These are phyloP conservation scores for Furcula furcula DNA, from an alignment of 2,888 invertebrate genomes.

Conservation along the genomic window DNA sequence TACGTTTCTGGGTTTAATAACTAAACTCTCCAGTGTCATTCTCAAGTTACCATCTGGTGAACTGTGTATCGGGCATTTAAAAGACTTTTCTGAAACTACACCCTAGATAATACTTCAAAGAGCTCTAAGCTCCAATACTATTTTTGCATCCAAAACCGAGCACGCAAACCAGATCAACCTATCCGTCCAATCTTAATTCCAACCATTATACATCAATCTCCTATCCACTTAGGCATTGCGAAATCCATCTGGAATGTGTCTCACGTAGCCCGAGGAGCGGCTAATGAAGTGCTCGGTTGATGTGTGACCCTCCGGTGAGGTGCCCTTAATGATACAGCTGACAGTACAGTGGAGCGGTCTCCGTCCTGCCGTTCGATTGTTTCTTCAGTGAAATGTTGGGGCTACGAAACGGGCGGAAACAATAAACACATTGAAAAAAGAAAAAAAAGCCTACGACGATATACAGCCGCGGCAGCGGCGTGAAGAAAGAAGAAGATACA, in stretches of 20 bases:
- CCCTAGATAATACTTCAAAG: no score
- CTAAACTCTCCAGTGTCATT: no score
- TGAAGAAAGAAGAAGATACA: no score
- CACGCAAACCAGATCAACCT: conserved; percentile 8
- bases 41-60: no score
- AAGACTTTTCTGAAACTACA: no score
- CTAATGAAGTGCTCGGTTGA: conserved; percentile 74
- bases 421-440: background rate
- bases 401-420: conserved; percentile 40
- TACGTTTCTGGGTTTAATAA: no score
- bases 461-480: no score
- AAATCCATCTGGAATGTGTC: conserved; percentile 64
- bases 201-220: conserved; percentile 71
- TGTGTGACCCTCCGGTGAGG: conserved; percentile 63
- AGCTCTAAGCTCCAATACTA: no score
- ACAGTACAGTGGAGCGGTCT: conserved; percentile 69
- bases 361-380: conserved; percentile 65
- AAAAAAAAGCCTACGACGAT: background rate
- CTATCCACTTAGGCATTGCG: conserved; percentile 57
- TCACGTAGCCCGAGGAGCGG: conserved; percentile 60
- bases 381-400: conserved; percentile 51
- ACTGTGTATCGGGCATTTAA: no score
- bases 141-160: no score
- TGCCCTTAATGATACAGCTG: conserved; percentile 73
- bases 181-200: conserved; percentile 47